Conservation (phyloP, 2,888 invertebrate genomes). For the Drosophila buzzatii region DNA sequence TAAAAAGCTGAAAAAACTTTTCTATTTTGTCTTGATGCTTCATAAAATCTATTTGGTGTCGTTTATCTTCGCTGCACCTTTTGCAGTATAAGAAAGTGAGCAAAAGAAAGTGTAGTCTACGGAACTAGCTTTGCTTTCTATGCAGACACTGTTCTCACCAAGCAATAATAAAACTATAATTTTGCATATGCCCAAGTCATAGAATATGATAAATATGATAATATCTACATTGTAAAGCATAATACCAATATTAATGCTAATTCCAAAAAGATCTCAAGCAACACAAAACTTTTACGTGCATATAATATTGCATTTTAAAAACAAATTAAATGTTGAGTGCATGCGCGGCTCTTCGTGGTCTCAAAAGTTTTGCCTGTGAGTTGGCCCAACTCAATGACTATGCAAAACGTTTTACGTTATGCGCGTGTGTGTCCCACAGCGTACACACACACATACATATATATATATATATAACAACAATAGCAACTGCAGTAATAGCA, state of each 20-base stretch:
- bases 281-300: background rate
- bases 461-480: conserved; percentile 12
- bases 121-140: no score
- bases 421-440: conserved; percentile 56
- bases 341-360: conserved; percentile 52
- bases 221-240: background rate
- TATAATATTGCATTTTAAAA: conserved; percentile 7
- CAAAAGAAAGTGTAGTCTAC: no score
- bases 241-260: background rate
- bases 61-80: no score
- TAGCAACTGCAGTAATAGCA: conserved; percentile 48
- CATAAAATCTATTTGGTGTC: no score
- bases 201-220: no score
- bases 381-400: conserved; percentile 26
- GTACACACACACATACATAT: conserved; percentile 4
- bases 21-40: no score
- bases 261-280: background rate
- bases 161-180: no score
- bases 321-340: conserved; percentile 17
- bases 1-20: background rate
- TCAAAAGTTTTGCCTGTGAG: conserved; percentile 19
- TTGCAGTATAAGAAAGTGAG: no score
- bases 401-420: conserved; percentile 74
- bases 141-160: no score
- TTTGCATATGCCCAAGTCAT: no score